Conservation (phyloP, 2,888 invertebrate species). For the Drosophila merina region DNA sequence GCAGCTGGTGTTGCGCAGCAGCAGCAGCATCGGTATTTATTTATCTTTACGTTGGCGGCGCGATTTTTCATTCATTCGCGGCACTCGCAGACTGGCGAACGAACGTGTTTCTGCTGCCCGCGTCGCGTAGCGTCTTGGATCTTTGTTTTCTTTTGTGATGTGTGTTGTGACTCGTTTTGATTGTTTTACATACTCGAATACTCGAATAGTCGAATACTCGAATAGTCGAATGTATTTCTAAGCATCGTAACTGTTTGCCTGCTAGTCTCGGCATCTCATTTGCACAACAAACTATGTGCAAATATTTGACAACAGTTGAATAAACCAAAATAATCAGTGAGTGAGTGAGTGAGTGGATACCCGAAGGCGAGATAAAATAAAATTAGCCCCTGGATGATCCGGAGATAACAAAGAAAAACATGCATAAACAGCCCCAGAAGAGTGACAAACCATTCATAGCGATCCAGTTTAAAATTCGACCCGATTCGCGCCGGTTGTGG, state of each 20-base stretch:
- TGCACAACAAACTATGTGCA: slow-evolving; percentile 42
- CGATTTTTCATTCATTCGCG: slow-evolving; percentile 47
- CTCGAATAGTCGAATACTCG: background rate
- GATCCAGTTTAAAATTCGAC: slow-evolving; percentile 45
- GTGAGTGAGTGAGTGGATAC: slow-evolving; percentile 1
- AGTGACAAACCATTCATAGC: slow-evolving; percentile 44
- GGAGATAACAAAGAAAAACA: slow-evolving; percentile 27
- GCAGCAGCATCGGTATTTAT: slow-evolving; percentile 34
- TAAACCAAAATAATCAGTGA: slow-evolving; percentile 40
- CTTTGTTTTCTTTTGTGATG: slow-evolving; percentile 3
- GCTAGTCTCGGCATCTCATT: slow-evolving; percentile 29
- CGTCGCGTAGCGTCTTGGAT: slow-evolving; percentile 10
- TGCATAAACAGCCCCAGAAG: slow-evolving; percentile 29
- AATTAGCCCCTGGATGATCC: slow-evolving; percentile 20
- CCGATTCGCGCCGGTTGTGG: slow-evolving; percentile 58
- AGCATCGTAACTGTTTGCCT: slow-evolving; percentile 33
- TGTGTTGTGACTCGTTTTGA: slow-evolving; percentile 1
- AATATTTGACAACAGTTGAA: slow-evolving; percentile 38
- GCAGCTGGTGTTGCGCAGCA: slow-evolving; percentile 1
- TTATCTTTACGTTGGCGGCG: slow-evolving; percentile 37
- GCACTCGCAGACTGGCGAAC: slow-evolving; percentile 42
- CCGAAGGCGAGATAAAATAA: slow-evolving; percentile 17
- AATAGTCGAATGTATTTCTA: slow-evolving; percentile 11
- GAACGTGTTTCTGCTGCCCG: slow-evolving; percentile 22
- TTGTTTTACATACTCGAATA: slow-evolving; percentile 7